These are phyloP conservation scores for Delphinus delphis DNA, from an alignment of 2,113 vertebrate genomes.

Conservation along the genomic window DNA sequence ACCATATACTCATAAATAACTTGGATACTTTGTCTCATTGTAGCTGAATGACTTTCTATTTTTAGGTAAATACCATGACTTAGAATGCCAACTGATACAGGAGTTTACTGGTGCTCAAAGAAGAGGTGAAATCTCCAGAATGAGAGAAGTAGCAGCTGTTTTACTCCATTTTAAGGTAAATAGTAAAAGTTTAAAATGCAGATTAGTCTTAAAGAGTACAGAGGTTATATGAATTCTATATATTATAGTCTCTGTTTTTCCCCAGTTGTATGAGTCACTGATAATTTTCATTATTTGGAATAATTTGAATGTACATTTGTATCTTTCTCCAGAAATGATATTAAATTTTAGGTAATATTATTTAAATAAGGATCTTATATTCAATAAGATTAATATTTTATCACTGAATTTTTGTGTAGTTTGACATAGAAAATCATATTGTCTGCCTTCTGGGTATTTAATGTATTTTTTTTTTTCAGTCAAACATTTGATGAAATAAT, in stretches of 20 bases:
- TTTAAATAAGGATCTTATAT: slow-evolving; percentile 32
- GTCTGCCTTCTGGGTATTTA: neutral
- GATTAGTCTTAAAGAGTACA: neutral
- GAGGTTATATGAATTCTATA: slow-evolving; percentile 3
- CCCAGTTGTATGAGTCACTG: neutral
- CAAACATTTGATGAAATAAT: slow-evolving; percentile 3
- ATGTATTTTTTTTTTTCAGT: neutral
- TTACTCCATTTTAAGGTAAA: slow-evolving; percentile 99
- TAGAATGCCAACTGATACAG: slow-evolving; percentile 98
- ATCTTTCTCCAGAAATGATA: neutral
- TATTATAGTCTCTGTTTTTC: slow-evolving; percentile 21
- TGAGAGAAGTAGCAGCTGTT: slow-evolving; percentile 98
- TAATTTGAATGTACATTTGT: neutral
- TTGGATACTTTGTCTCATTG: neutral
- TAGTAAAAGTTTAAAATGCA: slow-evolving; percentile 22
- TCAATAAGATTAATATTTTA: slow-evolving; percentile 23
- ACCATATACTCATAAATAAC: neutral
- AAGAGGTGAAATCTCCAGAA: slow-evolving; percentile 95
- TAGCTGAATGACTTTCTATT: slow-evolving; percentile 45
- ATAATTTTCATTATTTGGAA: slow-evolving; percentile 38
- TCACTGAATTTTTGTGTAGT: neutral
- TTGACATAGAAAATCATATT: slow-evolving; percentile 17
- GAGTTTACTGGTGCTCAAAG: slow-evolving; percentile 97
- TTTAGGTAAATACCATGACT: slow-evolving; percentile 98
- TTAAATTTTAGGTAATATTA: slow-evolving; percentile 43